phyloP scores from a whole-genome alignment of 2,797 vertebrate species.

The Pantherophis vulpinus region DNA sequence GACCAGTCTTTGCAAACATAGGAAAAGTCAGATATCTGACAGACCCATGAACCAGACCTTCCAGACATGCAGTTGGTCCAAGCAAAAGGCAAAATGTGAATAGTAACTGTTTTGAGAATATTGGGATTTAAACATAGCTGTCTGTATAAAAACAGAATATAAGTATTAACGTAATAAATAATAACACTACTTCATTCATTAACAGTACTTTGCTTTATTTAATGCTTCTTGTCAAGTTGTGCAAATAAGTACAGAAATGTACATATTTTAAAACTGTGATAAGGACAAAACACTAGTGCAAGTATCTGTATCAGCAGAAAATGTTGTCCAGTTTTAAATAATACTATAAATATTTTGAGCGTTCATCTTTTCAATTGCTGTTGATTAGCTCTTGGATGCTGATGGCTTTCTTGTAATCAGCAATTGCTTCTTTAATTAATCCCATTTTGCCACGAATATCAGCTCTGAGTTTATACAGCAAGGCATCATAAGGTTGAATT shows the following conservation, averaged over 20 bases:
- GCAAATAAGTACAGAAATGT: constrained; percentile 14
- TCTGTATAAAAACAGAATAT: background rate
- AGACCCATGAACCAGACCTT: background rate
- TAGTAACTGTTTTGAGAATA: background rate
- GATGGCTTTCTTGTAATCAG: constrained; percentile 75
- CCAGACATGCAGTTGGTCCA: background rate
- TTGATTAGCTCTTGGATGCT: constrained; percentile 62
- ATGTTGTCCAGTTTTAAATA: constrained; percentile 33
- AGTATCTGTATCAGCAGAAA: background rate
- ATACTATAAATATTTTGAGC: background rate
- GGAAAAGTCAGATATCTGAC: background rate
- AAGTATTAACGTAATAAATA: background rate
- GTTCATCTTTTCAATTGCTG: constrained; percentile 24
- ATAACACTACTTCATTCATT: background rate
- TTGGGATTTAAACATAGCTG: background rate
- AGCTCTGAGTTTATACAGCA: constrained; percentile 74
- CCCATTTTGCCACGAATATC: constrained; percentile 74
- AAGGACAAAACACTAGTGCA: constrained; percentile 16
- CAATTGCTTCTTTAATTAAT: constrained; percentile 68
- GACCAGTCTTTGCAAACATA: background rate
- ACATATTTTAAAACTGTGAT: constrained; percentile 2
- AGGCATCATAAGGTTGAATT: constrained; percentile 71
- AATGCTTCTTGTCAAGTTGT: background rate
- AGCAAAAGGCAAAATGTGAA: background rate
- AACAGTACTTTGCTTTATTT: background rate